A percentile compares a stretch with the other conserved stretches of the same genome.
phyloP scores from a whole-genome alignment of 2,113 vertebrate genomes.

The Pavo muticus region DNA sequence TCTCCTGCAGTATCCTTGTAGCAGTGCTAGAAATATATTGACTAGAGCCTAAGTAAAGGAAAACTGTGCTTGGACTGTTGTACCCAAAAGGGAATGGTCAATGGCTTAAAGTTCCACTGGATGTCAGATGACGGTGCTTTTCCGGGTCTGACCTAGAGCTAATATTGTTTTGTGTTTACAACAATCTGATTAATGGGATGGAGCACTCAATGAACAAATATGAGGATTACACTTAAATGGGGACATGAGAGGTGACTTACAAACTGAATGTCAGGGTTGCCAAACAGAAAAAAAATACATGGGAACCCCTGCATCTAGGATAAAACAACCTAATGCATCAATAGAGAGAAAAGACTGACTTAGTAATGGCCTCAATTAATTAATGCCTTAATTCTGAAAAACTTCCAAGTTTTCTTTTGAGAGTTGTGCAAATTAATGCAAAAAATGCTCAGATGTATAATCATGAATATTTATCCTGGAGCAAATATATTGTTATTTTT shows the following conservation, averaged over 20 bases:
- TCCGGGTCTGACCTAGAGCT: neutral
- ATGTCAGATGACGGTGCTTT: neutral
- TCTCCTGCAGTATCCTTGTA: neutral
- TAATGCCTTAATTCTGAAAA: neutral
- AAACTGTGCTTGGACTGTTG: neutral
- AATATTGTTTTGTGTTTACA: neutral
- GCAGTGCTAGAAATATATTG: neutral
- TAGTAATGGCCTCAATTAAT: neutral
- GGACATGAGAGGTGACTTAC: neutral
- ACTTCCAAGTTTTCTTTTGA: neutral
- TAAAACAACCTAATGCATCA: neutral
- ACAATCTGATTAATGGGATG: neutral
- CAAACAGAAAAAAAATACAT: neutral
- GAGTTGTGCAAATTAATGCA: neutral
- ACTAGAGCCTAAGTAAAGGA: neutral
- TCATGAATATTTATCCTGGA: neutral
- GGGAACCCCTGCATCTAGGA: neutral
- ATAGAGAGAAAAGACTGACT: neutral
- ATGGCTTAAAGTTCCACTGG: neutral
- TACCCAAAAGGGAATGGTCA: neutral
- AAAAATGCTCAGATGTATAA: neutral
- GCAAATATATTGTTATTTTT: neutral
- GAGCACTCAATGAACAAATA: neutral
- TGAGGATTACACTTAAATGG: neutral
- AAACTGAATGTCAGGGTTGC: neutral